Evolutionary conservation across 2,888 invertebrate species (phyloP).

Genomic region (Phengaris arion): DNA sequence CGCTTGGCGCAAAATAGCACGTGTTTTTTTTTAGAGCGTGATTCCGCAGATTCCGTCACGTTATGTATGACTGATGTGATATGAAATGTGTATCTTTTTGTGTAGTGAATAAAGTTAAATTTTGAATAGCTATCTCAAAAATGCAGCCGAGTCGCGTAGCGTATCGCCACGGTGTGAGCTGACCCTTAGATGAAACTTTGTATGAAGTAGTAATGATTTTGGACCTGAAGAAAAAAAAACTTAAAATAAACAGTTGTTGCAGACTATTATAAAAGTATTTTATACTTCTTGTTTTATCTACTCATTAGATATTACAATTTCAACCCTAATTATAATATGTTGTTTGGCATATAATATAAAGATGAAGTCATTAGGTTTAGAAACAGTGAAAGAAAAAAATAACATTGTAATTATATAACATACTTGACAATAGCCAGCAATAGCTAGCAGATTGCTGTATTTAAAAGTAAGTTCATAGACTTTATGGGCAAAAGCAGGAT

Average conservation of each 20-base stretch:
- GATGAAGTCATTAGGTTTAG: neutral
- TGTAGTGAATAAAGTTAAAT: too few species aligned
- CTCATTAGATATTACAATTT: neutral
- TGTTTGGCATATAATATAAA: neutral
- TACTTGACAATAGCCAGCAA: neutral
- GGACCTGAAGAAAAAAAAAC: neutral
- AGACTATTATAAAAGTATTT: neutral
- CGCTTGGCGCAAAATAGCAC: too few species aligned
- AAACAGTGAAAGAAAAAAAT: neutral
- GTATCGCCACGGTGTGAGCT: neutral
- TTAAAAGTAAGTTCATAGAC: neutral
- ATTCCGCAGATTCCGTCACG: too few species aligned
- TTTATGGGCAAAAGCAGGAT: neutral
- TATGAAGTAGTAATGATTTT: neutral
- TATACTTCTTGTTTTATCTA: conserved; percentile 8
- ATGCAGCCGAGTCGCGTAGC: neutral
- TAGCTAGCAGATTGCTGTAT: neutral
- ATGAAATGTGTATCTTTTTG: too few species aligned
- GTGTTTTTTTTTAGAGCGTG: too few species aligned
- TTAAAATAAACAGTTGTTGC: neutral
- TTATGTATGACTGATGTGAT: too few species aligned
- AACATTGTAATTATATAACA: conserved; percentile 14
- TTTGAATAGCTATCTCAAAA: neutral
- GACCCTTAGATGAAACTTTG: neutral
- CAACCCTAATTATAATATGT: neutral